phyloP scores from a whole-genome alignment of 2,113 vertebrate genomes.

The Azemiops feae region DNA sequence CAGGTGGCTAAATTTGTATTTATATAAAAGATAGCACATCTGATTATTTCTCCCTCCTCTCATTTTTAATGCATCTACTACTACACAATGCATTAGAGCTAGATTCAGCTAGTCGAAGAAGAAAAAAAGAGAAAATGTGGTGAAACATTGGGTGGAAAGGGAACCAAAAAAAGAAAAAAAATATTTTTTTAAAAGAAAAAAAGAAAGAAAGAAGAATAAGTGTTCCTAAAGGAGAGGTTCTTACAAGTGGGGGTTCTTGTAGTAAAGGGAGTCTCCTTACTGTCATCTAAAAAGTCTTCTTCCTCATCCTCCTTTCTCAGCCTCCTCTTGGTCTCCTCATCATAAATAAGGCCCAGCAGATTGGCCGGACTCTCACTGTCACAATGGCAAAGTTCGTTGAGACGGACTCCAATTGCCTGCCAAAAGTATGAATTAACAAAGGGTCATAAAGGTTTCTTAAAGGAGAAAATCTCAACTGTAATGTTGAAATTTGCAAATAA shows the following conservation, averaged over 20 bases:
- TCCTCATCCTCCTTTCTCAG: constrained; percentile 97
- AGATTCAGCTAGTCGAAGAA: constrained; percentile 25
- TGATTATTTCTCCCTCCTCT: neutral
- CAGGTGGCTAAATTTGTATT: neutral
- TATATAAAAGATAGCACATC: neutral
- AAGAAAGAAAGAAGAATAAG: constrained; percentile 66
- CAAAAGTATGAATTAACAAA: constrained; percentile 4
- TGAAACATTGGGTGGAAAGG: constrained; percentile 64
- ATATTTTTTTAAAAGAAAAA: neutral
- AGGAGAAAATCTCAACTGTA: neutral
- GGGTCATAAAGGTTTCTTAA: neutral
- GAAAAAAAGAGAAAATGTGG: constrained; percentile 23
- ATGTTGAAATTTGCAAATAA: neutral
- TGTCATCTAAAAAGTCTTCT: constrained; percentile 99
- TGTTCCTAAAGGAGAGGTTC: constrained; percentile 80
- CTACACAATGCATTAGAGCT: constrained; percentile 22
- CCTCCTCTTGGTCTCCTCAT: constrained; percentile 93
- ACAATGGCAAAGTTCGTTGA: constrained; percentile 92
- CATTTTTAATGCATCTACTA: constrained; percentile 16
- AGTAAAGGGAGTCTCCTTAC: constrained; percentile 89
- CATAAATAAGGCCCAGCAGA: constrained; percentile 93
- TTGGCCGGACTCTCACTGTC: constrained; percentile 97
- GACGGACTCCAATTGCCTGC: constrained; percentile 89
- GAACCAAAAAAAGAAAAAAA: constrained; percentile 63
- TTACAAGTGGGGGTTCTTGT: constrained; percentile 83